Base-by-base conservation (phyloP, 2,113 vertebrate genomes). In the Helogale parvula region DNA sequence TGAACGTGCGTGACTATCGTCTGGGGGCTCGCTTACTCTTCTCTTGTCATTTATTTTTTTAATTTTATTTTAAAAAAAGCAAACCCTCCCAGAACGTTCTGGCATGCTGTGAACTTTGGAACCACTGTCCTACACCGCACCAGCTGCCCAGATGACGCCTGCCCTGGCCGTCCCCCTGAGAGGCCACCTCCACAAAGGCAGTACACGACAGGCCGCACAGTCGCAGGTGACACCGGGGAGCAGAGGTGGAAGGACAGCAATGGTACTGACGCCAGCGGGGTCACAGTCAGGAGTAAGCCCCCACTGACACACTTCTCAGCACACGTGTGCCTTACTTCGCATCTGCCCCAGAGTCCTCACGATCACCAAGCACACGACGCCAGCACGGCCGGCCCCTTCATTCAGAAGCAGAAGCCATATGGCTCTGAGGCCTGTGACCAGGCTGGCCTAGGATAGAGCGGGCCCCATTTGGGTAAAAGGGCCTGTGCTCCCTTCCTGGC, bases 301-400 rank as follows among this genome's bases (percentile, higher is more conserved):
- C 15, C 19, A 27, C 50, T 50, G 15, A 29, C 45, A 57, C 21
- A 45, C 23, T 0, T 23, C 21, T 19, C 31, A 0, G 57, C 12
- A 17, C 15, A 19, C 3, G 15, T 13, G 0, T 8, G 33, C 25
- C 21, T 14, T 33, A 8, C 25, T 27, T 6, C 33, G 8, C 4
- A 4, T 19, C 31, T 1, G 63, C 25, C 65, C 6, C 3, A 8
- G 5, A 10, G 69, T 50, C 29, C 54, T n/a, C 85, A 38, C 17
- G 2, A 54, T 54, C 12, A 17, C 65, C 52, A 1, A 7, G 47
- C 76, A 10, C 76, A 5, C 5, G 10, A 45, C 1, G 41, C 9
- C 3, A 45, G n/a, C 0, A 15, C 33, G 1, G 45, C 21, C 4
- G 65, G 5, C 35, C 45, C 10, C 23, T 7, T 4, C 11, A 2